Conservation (phyloP, 2,113 vertebrate species). For the Synodontis membranacea region DNA sequence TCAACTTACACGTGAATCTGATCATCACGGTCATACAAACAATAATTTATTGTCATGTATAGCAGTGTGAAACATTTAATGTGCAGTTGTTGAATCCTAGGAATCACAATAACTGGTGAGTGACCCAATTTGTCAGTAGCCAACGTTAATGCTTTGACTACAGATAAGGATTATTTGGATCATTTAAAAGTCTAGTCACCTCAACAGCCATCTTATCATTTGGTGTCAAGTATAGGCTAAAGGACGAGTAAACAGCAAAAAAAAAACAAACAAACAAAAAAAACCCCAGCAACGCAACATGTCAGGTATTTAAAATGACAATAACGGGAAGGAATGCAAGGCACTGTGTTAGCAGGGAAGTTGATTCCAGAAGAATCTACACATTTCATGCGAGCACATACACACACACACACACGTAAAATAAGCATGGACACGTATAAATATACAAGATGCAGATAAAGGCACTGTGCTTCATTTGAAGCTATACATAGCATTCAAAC, state of each 20-base stretch:
- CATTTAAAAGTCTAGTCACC: background rate
- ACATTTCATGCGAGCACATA: background rate
- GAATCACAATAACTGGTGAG: background rate
- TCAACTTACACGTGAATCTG: background rate
- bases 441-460: slow-evolving; percentile 38
- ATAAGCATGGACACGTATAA: background rate
- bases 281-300: background rate
- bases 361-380: background rate
- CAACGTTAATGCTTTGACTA: background rate
- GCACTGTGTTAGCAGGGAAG: slow-evolving; percentile 41
- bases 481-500: slow-evolving; percentile 32
- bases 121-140: background rate
- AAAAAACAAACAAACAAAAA: background rate
- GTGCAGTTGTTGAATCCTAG: slow-evolving; percentile 16
- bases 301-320: background rate
- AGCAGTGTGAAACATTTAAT: slow-evolving; percentile 8
- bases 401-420: background rate
- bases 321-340: slow-evolving; percentile 30
- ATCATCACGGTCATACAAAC: background rate
- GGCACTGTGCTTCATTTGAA: slow-evolving; percentile 58
- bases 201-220: slow-evolving; percentile 1
- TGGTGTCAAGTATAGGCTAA: background rate
- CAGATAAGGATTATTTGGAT: background rate
- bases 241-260: background rate
- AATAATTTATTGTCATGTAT: background rate